Evolutionary conservation across 2,888 invertebrate species (phyloP), one percentile per base, ranked within the genome.

Genomic region (Ganaspis brasiliensis): DNA sequence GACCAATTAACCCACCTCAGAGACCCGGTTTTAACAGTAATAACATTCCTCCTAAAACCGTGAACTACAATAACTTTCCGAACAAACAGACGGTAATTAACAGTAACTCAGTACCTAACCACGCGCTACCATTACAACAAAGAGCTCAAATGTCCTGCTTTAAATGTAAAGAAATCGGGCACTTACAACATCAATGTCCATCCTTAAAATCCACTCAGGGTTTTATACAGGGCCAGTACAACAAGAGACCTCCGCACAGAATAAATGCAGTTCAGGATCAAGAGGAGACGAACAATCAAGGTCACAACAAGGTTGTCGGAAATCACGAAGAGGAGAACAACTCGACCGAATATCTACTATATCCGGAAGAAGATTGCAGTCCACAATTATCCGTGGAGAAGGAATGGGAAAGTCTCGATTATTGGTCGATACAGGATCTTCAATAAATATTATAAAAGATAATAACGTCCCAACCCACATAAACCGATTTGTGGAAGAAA

Each of bases 301-400:
- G 2, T 3, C 24, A 24, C 56, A 24, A 21, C 6, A 19, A 6
- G 19, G 16, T 2, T 19, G 19, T 6, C 12, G 56, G 16, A 9
- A 1, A 52, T 52, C 16, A 52, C 14, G 21, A 56, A 16, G 21
- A 9, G 12, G 12, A 21, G 55, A 21, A 2, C 10, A 2, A 21
- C 2, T 21, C 14, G 55, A 24, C 21, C 19, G 55, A 26, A 6
- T 57, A 57, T 57, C 57, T 10, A 14, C 14, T 5, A 26, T 57
- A 24, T 57, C 57, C 26, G 57, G 57, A 57, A 57, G 26, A 57
- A 57, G 57, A 57, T 12, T 26, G 12, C 14, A 57, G 12, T 26
- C 26, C 3, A 12, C 26, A 26, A 57, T 57, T 14, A 26, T 56
- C 55, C 24, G n/a, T 14, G 57, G 57, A 57, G 14, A 57, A 10